A percentile compares a stretch with the other conserved stretches of the same genome.
phyloP scores from a whole-genome alignment of 1,140 invertebrate genomes.

The Nephotettix cincticeps region DNA sequence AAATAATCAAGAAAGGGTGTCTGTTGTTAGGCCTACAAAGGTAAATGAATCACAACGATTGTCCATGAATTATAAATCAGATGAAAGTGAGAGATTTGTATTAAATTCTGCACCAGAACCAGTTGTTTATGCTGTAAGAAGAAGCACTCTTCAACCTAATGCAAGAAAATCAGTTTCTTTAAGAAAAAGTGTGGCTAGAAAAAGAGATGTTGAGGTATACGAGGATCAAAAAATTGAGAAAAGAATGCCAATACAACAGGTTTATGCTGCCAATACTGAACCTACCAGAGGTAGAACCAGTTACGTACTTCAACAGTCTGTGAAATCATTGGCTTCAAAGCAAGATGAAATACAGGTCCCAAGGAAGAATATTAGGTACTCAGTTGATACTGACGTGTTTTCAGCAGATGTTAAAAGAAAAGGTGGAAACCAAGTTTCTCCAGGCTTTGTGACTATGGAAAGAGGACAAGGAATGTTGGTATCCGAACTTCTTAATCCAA shows the following conservation, averaged over 20 bases:
- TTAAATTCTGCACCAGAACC: not conserved
- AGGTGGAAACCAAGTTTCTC: not conserved
- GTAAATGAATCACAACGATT: too few species aligned
- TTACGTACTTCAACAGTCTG: not conserved
- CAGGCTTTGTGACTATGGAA: not conserved
- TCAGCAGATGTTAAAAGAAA: not conserved
- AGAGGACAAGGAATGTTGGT: not conserved
- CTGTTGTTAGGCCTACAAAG: too few species aligned
- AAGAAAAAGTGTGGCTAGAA: too few species aligned
- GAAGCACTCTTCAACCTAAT: too few species aligned
- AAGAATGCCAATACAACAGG: too few species aligned
- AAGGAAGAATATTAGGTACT: not conserved
- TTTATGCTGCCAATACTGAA: not conserved
- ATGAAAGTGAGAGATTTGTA: not conserved
- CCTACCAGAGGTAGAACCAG: not conserved
- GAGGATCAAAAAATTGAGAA: too few species aligned
- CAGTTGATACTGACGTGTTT: conserved; percentile 9
- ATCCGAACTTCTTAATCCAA: conserved; percentile 1
- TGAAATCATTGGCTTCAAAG: conserved; percentile 1
- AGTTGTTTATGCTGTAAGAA: not conserved
- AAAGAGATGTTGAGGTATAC: too few species aligned
- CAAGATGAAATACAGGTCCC: not conserved
- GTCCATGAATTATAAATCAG: too few species aligned
- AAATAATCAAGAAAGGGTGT: too few species aligned
- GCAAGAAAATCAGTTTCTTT: too few species aligned